Percentiles rank a stretch among this genome's conserved stretches.
Evolutionary conservation across 2,113 vertebrate genomes (phyloP).

Genomic region (Labeo rohita): DNA sequence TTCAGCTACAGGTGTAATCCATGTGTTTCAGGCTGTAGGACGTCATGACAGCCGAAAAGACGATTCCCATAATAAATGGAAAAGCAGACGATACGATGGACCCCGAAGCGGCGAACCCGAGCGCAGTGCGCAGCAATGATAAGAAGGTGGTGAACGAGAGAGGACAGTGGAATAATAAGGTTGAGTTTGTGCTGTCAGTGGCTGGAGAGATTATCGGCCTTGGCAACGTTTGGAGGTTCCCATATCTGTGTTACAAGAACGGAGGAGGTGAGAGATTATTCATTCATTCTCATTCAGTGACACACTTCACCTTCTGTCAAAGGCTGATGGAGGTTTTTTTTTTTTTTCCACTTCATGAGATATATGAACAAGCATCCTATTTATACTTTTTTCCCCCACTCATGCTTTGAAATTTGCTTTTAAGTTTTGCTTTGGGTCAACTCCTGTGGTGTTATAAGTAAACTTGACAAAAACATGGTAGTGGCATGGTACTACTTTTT

Average conservation of each 20-base stretch:
- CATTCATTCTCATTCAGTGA: neutral
- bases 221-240: conserved; percentile 98
- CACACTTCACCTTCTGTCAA: neutral
- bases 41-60: conserved; percentile 98
- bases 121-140: conserved; percentile 79
- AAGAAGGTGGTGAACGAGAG: conserved; percentile 88
- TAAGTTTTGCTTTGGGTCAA: neutral
- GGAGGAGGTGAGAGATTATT: conserved; percentile 88
- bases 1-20: conserved; percentile 13
- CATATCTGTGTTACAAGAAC: conserved; percentile 99
- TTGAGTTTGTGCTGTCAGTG: conserved; percentile 97
- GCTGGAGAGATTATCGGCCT: conserved; percentile 98
- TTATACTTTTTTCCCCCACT: neutral
- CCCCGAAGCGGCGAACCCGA: conserved; percentile 84
- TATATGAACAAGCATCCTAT: neutral
- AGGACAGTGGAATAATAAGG: conserved; percentile 98
- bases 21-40: conserved; percentile 76
- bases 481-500: neutral
- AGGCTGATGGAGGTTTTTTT: too few species aligned
- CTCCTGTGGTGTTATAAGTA: neutral
- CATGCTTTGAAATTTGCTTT: neutral
- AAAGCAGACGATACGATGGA: conserved; percentile 91
- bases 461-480: neutral
- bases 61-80: conserved; percentile 91
- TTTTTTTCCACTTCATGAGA: neutral